A percentile compares a stretch with the other conserved stretches of the same genome.
These are phyloP conservation scores for Trachymyrmex cornetzi DNA, from an alignment of 1,140 invertebrate species.

Conservation along the genomic window DNA sequence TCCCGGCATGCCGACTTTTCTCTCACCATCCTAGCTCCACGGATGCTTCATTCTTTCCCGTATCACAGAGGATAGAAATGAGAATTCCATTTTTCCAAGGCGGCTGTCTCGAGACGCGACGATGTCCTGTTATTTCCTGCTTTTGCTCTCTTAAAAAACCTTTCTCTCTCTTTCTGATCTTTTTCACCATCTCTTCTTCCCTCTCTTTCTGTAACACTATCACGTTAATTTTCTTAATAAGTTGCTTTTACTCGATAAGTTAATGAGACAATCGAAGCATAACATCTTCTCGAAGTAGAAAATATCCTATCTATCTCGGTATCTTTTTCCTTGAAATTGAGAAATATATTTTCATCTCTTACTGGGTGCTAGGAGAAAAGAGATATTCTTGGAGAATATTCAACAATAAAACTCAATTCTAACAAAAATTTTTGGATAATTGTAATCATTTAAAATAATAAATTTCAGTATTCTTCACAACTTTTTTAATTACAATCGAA, in stretches of 20 bases:
- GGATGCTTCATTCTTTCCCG: constrained; percentile 42
- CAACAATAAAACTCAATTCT: background rate
- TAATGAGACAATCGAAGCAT: constrained; percentile 13
- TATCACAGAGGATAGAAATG: constrained; percentile 51
- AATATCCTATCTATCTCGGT: background rate
- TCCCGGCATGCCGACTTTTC: constrained; percentile 19
- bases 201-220: background rate
- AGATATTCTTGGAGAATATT: background rate
- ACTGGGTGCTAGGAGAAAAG: background rate
- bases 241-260: constrained; percentile 8
- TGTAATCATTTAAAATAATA: background rate
- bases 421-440: background rate
- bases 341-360: background rate
- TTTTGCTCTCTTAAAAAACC: constrained; percentile 11
- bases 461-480: background rate
- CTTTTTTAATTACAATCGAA: background rate
- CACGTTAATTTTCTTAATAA: constrained; percentile 33
- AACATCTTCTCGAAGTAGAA: constrained; percentile 13
- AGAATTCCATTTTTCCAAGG: constrained; percentile 60
- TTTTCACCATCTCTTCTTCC: background rate
- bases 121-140: constrained; percentile 37
- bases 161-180: background rate
- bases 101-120: background rate
- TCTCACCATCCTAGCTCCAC: background rate
- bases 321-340: constrained; percentile 21